Evolutionary conservation across 2,797 vertebrate genomes (phyloP).

Genomic region (Etheostoma perlongum): DNA sequence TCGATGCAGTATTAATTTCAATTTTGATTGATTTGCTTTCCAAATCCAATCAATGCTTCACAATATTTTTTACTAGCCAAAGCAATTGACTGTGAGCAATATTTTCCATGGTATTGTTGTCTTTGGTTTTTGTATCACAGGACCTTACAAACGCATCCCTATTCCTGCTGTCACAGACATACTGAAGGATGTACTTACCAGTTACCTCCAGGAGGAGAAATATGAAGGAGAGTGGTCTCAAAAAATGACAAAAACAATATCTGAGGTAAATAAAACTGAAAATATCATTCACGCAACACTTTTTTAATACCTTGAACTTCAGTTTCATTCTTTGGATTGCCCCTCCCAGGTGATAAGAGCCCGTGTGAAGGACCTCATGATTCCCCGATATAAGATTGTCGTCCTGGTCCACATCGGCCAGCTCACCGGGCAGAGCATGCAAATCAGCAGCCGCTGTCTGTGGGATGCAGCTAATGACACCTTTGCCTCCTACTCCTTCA

Average conservation of each 20-base stretch:
- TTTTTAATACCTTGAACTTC: background rate
- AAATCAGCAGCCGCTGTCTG: constrained; percentile 90
- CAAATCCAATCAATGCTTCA: background rate
- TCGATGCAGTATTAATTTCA: background rate
- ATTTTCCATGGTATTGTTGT: background rate
- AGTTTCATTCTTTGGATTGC: constrained; percentile 1
- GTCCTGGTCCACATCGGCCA: constrained; percentile 90
- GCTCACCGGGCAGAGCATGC: constrained; percentile 86
- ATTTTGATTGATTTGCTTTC: background rate
- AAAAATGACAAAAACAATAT: constrained; percentile 89
- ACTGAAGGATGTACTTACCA: constrained; percentile 89
- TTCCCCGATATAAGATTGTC: constrained; percentile 91
- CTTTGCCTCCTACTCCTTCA: constrained; percentile 86
- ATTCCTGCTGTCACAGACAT: constrained; percentile 84
- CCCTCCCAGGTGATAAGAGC: constrained; percentile 87
- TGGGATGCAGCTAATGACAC: constrained; percentile 90
- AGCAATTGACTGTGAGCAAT: background rate
- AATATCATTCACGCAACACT: background rate
- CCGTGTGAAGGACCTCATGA: constrained; percentile 89
- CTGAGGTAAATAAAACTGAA: constrained; percentile 84
- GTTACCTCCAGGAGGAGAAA: constrained; percentile 86
- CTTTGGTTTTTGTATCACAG: constrained; percentile 76
- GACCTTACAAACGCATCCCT: constrained; percentile 84
- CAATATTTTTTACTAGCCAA: background rate
- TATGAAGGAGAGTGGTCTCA: constrained; percentile 90